Evolutionary conservation across 2,113 vertebrate species (phyloP).

Genomic region (Urocolius indicus): DNA sequence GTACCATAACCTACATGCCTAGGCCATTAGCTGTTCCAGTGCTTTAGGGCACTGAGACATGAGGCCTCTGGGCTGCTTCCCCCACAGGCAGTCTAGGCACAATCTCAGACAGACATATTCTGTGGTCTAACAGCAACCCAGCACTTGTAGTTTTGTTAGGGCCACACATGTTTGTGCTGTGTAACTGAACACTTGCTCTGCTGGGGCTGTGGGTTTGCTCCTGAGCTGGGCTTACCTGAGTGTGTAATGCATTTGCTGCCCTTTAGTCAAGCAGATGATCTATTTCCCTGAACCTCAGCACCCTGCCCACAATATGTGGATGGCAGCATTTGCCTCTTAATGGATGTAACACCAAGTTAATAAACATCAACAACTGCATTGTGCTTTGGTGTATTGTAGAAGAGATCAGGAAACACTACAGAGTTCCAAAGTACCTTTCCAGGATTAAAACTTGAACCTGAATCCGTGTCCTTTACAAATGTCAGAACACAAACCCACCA

Average conservation of each 20-base stretch:
- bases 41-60: background rate
- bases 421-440: background rate
- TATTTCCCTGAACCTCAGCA: background rate
- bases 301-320: rapidly evolving
- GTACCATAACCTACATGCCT: background rate
- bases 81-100: background rate
- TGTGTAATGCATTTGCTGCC: background rate
- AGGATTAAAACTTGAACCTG: background rate
- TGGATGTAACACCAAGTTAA: background rate
- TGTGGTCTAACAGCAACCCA: background rate
- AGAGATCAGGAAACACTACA: background rate
- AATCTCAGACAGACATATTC: background rate
- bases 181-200: background rate
- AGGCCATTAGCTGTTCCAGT: background rate
- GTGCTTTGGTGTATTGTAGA: too few species aligned
- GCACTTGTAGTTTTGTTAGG: background rate
- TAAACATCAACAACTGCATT: background rate
- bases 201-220: background rate
- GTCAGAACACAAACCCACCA: background rate
- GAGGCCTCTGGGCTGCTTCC: background rate
- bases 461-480: background rate
- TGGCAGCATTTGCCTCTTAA: background rate
- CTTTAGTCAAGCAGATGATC: background rate
- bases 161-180: background rate
- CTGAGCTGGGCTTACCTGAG: background rate